Percentiles rank a stretch among this genome's conserved stretches.
Evolutionary conservation across 2,113 vertebrate genomes (phyloP).

Genomic region (Tichodroma muraria): DNA sequence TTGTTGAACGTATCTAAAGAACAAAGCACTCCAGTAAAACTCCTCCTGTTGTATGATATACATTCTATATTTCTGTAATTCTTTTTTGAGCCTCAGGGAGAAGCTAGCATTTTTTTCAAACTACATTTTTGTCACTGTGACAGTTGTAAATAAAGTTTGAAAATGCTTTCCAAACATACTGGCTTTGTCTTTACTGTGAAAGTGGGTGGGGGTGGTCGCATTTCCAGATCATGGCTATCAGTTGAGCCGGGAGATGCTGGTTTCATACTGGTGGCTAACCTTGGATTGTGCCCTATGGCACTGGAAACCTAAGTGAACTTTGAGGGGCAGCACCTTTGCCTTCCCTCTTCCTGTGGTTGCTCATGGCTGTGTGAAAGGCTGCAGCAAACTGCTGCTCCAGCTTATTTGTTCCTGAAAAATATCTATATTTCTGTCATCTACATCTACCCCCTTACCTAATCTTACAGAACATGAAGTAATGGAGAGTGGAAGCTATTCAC

Average conservation of each 20-base stretch:
- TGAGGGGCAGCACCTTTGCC: neutral
- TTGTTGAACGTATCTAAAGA: constrained; percentile 71
- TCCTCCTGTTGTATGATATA: constrained; percentile 77
- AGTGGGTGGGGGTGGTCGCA: neutral
- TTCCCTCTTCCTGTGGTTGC: neutral
- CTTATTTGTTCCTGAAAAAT: neutral
- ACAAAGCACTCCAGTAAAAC: constrained; percentile 76
- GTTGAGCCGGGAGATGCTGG: neutral
- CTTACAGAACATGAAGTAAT: neutral
- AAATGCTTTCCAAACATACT: constrained; percentile 78
- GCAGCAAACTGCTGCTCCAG: neutral
- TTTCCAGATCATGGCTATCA: neutral
- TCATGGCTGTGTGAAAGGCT: neutral
- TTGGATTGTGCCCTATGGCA: neutral
- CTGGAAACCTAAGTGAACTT: neutral
- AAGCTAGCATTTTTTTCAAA: constrained; percentile 83
- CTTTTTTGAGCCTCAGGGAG: constrained; percentile 85
- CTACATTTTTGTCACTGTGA: constrained; percentile 86
- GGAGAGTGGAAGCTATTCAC: neutral
- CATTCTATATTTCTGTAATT: constrained; percentile 82
- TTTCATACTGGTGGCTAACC: neutral
- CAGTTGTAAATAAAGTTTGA: constrained; percentile 87
- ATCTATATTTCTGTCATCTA: neutral
- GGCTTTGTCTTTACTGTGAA: neutral
- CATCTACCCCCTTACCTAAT: neutral